These are phyloP conservation scores for Pollicipes pollicipes DNA, from an alignment of 1,140 invertebrate species.

Conservation along the genomic window DNA sequence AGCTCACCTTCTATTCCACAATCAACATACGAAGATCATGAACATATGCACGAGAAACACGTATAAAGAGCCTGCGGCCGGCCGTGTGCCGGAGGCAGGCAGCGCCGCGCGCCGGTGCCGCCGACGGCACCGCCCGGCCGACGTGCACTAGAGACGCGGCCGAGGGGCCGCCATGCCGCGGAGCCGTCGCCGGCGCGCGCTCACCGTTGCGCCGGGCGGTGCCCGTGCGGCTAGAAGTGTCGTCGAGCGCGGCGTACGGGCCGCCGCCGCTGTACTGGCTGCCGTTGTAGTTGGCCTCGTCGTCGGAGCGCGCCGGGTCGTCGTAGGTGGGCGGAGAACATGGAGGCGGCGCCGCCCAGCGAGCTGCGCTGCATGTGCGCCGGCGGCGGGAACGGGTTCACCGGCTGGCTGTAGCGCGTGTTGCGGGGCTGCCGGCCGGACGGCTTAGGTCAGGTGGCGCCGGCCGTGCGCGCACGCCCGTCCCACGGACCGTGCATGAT, in stretches of 20 bases:
- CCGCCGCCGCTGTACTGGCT: conserved; percentile 17
- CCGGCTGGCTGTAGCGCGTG: conserved; percentile 67
- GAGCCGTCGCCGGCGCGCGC: conserved; percentile 4
- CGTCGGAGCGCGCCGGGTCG: conserved; percentile 19
- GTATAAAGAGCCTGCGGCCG: too few species aligned
- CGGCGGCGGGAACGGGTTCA: conserved; percentile 61
- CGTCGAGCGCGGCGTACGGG: conserved; percentile 18
- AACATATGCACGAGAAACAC: too few species aligned
- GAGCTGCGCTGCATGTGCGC: neutral
- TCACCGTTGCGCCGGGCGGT: conserved; percentile 19
- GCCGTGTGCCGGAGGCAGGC: too few species aligned
- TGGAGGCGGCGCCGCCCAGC: conserved; percentile 51
- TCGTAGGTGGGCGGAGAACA: conserved; percentile 19
- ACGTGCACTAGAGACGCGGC: too few species aligned
- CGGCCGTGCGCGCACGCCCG: too few species aligned
- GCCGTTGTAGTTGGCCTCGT: conserved; percentile 15
- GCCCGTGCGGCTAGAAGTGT: conserved; percentile 18
- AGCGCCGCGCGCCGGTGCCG: too few species aligned
- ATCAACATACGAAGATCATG: too few species aligned
- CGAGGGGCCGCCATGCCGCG: too few species aligned
- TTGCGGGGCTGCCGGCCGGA: neutral
- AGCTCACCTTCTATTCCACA: too few species aligned
- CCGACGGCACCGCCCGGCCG: too few species aligned
- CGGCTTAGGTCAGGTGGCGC: too few species aligned
- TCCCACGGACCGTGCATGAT: too few species aligned